Base-by-base conservation (phyloP, 2,797 vertebrate genomes). In the Cottoperca gobio region DNA sequence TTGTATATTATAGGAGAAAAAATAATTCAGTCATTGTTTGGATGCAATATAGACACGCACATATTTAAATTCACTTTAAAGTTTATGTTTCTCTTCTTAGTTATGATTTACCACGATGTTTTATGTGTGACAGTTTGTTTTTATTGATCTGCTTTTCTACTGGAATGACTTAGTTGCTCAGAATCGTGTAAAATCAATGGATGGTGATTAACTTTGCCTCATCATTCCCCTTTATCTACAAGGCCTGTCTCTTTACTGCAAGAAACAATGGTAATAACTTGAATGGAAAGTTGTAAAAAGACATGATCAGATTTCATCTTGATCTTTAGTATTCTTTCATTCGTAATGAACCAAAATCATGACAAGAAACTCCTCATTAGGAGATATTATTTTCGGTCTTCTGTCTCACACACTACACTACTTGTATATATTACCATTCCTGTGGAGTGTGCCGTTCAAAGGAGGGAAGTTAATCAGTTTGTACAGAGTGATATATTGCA, bases 171-270 rank as follows among this genome's bases (percentile, higher is more conserved):
- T 52, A 42, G 21, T 26, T 63, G 40, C 7, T 21, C 43, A 63
- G 57, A 6, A 71, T 66, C 7, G 2, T 84, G 46, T 48, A 50
- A 53, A 76, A 83, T 84, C 63, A 79, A 78, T 75, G 59, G 57
- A 64, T 31, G 55, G 67, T 84, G 77, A 85, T 85, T 76, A 74
- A n/a, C 45, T 68, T 79, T 61, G 48, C 31, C 54, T 77, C 59
- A 77, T 82, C 46, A 60, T 52, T 80, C 31, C 43, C 19, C 54
- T 78, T 81, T 35, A 37, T 43, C 31, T 37, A 52, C 17, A 46
- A 75, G 66, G 55, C 65, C 48, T 45, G 50, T 70, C 50, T 73
- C 35, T 53, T 28, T 45, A 78, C 33, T 48, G 42, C 26, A 23
- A 60, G 46, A 63, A 59, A 66, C 46, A 35, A 57, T 16, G 3